Evolutionary conservation across 2,113 vertebrate genomes (phyloP), one percentile per base, ranked within the genome.

Genomic region (Stigmatopora nigra): DNA sequence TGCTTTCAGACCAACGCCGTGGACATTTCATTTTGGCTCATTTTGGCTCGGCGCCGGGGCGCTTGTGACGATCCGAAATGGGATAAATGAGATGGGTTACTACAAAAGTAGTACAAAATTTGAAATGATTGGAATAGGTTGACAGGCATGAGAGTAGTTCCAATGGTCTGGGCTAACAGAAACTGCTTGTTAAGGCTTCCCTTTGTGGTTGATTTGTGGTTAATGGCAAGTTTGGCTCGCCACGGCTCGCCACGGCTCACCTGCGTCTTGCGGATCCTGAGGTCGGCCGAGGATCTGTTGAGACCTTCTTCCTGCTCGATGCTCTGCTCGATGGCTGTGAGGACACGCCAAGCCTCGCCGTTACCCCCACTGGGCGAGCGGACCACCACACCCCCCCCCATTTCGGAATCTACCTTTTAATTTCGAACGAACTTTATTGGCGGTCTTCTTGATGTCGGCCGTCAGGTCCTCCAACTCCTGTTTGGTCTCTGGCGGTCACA

Each of bases 361-460:
- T 61, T 61, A 61, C 15, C 45, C n/a, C 20, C n/a, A 61, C 44
- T 80, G 31, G 60, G 1, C 44, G 51, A 36, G 7, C 31, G 7
- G 17, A 9, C 14, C 16, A 52, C 63, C n/a, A n/a, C n/a, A n/a
- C n/a, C n/a, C n/a, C n/a, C n/a, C 19, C 52, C 63, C 20, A 12
- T 22, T 22, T 7, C 7, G 11, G 15, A 44, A 3, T 3, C 44
- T 73, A 95, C 94, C 93, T 96, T 97, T 97, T 93, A 97, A 96
- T 86, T 96, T 96, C 90, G 94, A 97, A 80, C 95, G 93, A 52
- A 97, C 94, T 92, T 96, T 95, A 91, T 97, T 97, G 66, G 95
- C 95, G 63, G 94, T 97, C 88, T 96, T 96, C 91, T 97, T 97
- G 87, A 97, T 97, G 84, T 97, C 95, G 68, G 94, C 93, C 52